Conservation (phyloP, 2,797 vertebrate species). For the Tadarida brasiliensis region DNA sequence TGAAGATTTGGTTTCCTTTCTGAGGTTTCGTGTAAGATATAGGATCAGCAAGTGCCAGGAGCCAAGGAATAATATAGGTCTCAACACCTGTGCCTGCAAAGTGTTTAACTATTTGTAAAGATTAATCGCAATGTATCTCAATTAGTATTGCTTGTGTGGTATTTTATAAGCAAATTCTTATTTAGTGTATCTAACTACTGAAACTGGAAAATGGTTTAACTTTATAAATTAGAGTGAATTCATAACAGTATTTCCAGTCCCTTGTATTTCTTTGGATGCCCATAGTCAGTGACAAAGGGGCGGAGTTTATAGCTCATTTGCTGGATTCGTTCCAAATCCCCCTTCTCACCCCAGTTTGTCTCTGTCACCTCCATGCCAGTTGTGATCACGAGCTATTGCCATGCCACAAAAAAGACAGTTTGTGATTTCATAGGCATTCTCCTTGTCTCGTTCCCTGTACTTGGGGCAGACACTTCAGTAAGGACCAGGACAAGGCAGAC, state of each 20-base stretch:
- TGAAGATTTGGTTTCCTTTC: not conserved
- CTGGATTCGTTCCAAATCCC: not conserved
- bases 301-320: not conserved
- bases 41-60: not conserved
- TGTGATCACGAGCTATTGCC: not conserved
- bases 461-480: not conserved
- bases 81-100: not conserved
- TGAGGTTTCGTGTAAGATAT: not conserved
- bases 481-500: not conserved
- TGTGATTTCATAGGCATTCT: constrained; percentile 23
- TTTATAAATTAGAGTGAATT: not conserved
- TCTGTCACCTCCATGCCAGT: not conserved
- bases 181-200: not conserved
- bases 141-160: not conserved
- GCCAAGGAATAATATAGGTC: not conserved
- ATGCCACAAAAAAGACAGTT: not conserved
- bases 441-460: not conserved
- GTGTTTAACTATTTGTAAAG: not conserved
- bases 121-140: not conserved
- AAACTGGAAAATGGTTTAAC: not conserved
- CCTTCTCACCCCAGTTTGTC: not conserved
- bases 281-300: not conserved
- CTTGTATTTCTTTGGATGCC: not conserved
- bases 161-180: constrained; percentile 30
- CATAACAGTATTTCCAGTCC: not conserved